Evolutionary conservation across 2,113 vertebrate species (phyloP).

Genomic region (Benitochromis conjunctus): DNA sequence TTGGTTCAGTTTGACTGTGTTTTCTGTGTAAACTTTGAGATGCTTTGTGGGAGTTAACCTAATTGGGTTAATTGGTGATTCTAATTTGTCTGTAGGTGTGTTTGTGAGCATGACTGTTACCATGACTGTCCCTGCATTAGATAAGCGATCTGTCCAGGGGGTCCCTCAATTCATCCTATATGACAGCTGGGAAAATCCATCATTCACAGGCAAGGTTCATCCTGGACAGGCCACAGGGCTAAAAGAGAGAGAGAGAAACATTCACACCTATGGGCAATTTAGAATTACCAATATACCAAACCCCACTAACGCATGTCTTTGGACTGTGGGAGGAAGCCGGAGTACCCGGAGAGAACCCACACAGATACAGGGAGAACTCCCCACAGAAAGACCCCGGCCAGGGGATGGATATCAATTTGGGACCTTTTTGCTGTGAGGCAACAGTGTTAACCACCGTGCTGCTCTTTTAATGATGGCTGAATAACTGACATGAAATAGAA

Average conservation of each 20-base stretch:
- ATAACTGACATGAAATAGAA: not conserved
- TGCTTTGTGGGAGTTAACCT: no score
- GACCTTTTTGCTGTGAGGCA: not conserved
- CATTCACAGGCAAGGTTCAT: not conserved
- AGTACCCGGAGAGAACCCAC: not conserved
- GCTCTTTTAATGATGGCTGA: not conserved
- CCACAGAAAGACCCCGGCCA: not conserved
- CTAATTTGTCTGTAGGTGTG: no score
- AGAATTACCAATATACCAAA: not conserved
- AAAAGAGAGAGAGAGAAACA: not conserved
- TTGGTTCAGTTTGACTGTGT: not conserved
- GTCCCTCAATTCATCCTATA: not conserved
- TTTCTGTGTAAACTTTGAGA: no score
- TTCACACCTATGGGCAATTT: not conserved
- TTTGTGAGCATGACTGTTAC: no score
- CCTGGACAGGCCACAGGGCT: not conserved
- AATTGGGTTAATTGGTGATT: no score
- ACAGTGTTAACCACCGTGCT: not conserved
- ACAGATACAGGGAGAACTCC: not conserved
- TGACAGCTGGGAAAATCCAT: not conserved
- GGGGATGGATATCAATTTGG: not conserved
- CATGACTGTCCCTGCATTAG: no score
- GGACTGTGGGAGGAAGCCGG: not conserved
- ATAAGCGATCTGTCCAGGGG: no score
- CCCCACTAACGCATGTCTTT: not conserved